Conservation (phyloP, 1,140 invertebrate genomes). For the Eriocheir sinensis region DNA sequence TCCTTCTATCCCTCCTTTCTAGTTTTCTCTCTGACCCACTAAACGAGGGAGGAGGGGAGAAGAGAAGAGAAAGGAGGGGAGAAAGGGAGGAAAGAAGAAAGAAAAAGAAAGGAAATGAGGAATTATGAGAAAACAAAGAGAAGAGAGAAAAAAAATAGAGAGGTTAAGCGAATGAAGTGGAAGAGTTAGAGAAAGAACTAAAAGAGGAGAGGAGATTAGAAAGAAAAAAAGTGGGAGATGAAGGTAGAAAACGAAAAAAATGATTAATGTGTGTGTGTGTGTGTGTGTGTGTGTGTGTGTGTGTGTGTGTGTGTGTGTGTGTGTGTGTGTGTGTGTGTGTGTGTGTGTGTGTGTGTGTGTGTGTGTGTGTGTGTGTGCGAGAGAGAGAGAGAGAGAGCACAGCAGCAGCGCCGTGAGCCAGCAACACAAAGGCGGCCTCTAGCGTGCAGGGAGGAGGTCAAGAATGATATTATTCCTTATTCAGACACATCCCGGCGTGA, state of each 20-base stretch:
- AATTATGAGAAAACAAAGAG: neutral
- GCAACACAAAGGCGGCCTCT: neutral
- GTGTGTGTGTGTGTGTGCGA: neutral
- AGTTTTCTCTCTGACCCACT: neutral
- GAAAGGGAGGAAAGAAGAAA: neutral
- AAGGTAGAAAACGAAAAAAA: too few relatives aligned
- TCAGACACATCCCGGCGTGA: neutral
- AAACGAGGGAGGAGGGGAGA: neutral
- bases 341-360: too few relatives aligned
- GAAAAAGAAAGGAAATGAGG: neutral
- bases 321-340: too few relatives aligned
- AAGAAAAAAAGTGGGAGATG: neutral
- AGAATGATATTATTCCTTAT: neutral
- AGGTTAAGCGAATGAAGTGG: too few relatives aligned
- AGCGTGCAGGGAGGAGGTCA: neutral
- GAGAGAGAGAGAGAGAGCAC: too few relatives aligned
- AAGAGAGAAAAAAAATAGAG: neutral
- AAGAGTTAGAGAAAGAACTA: too few relatives aligned
- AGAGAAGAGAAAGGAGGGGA: neutral
- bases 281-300: too few relatives aligned
- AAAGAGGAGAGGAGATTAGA: conserved; percentile 24
- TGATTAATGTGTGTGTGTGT: too few relatives aligned
- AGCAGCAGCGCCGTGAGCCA: neutral
- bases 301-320: too few relatives aligned
- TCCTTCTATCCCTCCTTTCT: neutral